These are phyloP conservation scores for Tapirus terrestris DNA, from an alignment of 2,113 vertebrate species.

Conservation along the genomic window DNA sequence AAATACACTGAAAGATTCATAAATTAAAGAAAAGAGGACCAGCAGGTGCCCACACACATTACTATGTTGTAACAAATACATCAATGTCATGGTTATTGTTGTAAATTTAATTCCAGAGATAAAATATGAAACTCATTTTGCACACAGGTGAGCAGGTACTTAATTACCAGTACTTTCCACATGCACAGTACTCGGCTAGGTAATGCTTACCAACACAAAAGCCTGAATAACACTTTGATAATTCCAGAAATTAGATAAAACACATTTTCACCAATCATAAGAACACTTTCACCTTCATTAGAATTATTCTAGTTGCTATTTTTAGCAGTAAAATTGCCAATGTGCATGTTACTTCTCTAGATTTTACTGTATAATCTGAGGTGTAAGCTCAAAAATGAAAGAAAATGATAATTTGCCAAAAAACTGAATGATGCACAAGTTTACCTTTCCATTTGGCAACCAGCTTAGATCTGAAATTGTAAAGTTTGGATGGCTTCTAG, in stretches of 20 bases:
- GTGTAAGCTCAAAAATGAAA: not conserved
- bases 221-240: not conserved
- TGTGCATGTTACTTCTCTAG: not conserved
- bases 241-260: not conserved
- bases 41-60: not conserved
- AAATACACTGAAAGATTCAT: not conserved
- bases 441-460: conserved; percentile 90
- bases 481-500: conserved; percentile 92
- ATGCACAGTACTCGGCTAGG: not conserved
- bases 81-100: not conserved
- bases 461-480: conserved; percentile 87
- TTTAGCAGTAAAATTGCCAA: not conserved
- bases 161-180: not conserved
- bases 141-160: not conserved
- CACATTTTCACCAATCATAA: not conserved
- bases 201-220: not conserved
- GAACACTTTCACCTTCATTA: not conserved
- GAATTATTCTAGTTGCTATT: not conserved
- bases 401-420: not conserved
- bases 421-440: not conserved
- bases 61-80: not conserved
- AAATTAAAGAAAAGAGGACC: not conserved
- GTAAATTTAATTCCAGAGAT: not conserved
- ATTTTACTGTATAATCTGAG: not conserved
- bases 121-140: not conserved